phyloP scores from a whole-genome alignment of 2,113 vertebrate species.

The Calyptommatus sinebrachiatus region DNA sequence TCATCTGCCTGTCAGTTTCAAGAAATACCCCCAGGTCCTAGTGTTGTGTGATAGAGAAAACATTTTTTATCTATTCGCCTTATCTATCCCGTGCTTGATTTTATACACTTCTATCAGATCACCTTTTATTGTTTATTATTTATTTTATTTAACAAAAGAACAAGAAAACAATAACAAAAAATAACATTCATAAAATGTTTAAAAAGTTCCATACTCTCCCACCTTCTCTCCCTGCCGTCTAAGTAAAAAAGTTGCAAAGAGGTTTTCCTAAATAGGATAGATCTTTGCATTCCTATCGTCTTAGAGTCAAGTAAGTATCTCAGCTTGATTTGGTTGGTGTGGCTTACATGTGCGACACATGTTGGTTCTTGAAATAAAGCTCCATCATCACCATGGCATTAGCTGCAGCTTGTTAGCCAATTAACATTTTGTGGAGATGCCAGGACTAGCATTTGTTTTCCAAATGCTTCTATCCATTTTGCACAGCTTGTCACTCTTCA shows the following conservation, averaged over 20 bases:
- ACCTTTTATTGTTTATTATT: no score
- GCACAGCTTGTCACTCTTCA: conserved; percentile 26
- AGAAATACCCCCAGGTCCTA: no score
- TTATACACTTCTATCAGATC: no score
- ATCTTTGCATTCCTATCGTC: background rate
- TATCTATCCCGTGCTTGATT: no score
- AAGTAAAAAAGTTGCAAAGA: conserved; percentile 2
- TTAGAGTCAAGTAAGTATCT: background rate
- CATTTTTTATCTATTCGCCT: no score
- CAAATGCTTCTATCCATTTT: conserved; percentile 23
- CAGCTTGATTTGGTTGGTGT: background rate
- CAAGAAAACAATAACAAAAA: no score
- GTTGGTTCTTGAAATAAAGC: background rate
- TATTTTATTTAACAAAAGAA: no score
- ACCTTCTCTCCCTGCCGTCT: background rate
- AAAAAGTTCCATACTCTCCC: no score
- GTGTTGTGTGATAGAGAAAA: no score
- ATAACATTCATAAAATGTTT: no score
- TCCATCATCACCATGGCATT: background rate
- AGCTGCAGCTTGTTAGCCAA: conserved; percentile 32
- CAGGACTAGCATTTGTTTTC: conserved; percentile 30
- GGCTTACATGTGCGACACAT: background rate
- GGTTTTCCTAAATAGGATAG: background rate
- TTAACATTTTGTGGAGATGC: conserved; percentile 24
- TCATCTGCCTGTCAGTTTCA: no score